Conservation (phyloP, 2,888 invertebrate species). For the Erebia aethiops region DNA sequence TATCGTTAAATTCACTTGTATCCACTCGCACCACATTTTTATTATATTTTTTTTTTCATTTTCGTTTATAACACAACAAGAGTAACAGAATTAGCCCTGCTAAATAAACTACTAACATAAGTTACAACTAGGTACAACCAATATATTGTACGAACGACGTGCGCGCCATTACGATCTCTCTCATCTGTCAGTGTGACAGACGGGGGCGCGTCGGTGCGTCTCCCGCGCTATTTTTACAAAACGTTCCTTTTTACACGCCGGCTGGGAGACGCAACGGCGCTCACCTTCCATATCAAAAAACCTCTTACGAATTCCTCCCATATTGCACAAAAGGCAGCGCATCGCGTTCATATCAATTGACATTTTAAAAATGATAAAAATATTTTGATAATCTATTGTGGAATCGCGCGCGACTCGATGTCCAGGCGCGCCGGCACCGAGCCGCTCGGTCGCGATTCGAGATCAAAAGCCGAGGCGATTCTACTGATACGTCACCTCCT, state of each 20-base stretch:
- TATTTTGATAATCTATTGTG: slow-evolving; percentile 70
- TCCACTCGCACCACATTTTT: slow-evolving; percentile 76
- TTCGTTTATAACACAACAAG: slow-evolving; percentile 68
- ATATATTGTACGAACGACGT: slow-evolving; percentile 58
- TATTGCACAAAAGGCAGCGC: slow-evolving; percentile 44
- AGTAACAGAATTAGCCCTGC: slow-evolving; percentile 72
- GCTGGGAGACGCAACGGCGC: slow-evolving; percentile 7
- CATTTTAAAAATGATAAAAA: slow-evolving; percentile 68
- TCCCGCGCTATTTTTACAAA: not conserved
- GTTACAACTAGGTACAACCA: slow-evolving; percentile 72
- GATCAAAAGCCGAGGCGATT: slow-evolving; percentile 65
- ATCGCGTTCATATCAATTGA: slow-evolving; percentile 64
- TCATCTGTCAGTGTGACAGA: not conserved
- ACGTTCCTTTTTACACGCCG: slow-evolving; percentile 1
- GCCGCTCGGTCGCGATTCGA: slow-evolving; percentile 64
- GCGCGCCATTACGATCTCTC: slow-evolving; percentile 32
- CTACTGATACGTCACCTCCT: slow-evolving; percentile 31
- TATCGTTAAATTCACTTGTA: slow-evolving; percentile 73
- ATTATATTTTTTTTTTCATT: slow-evolving; percentile 54
- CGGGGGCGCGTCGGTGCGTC: not conserved
- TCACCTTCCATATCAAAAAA: slow-evolving; percentile 18
- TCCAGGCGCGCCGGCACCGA: slow-evolving; percentile 36
- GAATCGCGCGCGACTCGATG: slow-evolving; percentile 57
- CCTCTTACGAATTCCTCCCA: slow-evolving; percentile 25
- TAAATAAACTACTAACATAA: slow-evolving; percentile 69